These are phyloP conservation scores for Nephrotoma flavescens DNA, from an alignment of 2,888 invertebrate genomes.

Conservation along the genomic window DNA sequence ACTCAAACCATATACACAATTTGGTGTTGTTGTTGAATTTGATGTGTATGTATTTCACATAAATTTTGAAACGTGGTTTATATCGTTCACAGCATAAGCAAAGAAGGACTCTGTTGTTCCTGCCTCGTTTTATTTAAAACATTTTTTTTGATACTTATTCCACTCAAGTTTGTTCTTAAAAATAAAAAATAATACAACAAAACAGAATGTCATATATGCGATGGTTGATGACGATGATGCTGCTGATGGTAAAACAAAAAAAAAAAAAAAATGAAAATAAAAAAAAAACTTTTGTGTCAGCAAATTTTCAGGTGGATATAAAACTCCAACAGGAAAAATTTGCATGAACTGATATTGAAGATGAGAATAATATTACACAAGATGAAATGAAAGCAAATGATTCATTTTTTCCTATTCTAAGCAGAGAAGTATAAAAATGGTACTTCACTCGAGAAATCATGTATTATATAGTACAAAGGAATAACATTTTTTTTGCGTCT, in stretches of 20 bases:
- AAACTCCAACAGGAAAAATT: neutral
- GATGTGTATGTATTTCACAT: neutral
- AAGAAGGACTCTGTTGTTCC: neutral
- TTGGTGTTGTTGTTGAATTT: neutral
- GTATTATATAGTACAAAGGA: neutral
- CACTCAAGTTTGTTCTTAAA: neutral
- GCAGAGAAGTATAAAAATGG: neutral
- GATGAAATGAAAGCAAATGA: neutral
- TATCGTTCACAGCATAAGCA: neutral
- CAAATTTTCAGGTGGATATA: conserved; percentile 2
- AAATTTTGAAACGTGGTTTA: neutral
- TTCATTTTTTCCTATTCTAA: neutral
- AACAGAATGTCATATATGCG: neutral
- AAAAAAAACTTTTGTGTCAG: neutral
- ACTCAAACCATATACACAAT: neutral
- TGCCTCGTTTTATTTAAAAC: neutral
- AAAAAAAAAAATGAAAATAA: neutral
- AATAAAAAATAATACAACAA: neutral
- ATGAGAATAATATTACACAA: neutral
- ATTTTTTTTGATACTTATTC: neutral
- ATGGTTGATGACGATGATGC: neutral
- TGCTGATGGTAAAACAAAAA: neutral
- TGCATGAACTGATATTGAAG: neutral
- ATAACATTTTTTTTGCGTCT: neutral
- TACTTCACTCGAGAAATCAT: neutral